Conservation (phyloP, 2,113 vertebrate genomes). For the Dicaeum eximium region DNA sequence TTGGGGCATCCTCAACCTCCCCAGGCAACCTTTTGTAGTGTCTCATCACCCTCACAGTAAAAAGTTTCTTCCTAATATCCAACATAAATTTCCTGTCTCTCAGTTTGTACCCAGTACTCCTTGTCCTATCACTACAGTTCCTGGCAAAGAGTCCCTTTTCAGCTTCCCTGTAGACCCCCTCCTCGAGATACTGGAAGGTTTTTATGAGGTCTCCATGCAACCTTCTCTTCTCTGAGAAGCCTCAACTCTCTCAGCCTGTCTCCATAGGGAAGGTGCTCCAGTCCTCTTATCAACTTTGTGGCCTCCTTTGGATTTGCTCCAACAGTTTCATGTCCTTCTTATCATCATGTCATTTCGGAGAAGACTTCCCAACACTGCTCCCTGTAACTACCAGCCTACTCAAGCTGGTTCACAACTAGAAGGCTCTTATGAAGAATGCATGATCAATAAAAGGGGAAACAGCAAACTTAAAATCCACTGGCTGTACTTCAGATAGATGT, state of each 20-base stretch:
- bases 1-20: background rate
- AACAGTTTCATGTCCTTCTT: background rate
- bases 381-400: background rate
- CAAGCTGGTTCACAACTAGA: background rate
- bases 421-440: background rate
- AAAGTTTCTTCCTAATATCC: background rate
- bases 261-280: background rate
- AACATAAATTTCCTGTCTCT: background rate
- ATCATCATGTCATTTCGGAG: background rate
- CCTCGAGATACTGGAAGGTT: background rate
- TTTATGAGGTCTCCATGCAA: background rate
- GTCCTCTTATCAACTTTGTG: background rate
- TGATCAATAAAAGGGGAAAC: background rate
- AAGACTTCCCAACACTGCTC: background rate
- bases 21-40: background rate
- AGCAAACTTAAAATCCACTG: background rate
- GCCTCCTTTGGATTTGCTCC: background rate
- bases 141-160: background rate
- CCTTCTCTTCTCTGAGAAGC: background rate
- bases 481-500: background rate
- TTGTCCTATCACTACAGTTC: background rate
- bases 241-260: background rate
- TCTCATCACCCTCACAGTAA: background rate
- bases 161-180: background rate
- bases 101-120: background rate